phyloP scores from a whole-genome alignment of 2,797 vertebrate species.

The Toxotes lorentzi region DNA sequence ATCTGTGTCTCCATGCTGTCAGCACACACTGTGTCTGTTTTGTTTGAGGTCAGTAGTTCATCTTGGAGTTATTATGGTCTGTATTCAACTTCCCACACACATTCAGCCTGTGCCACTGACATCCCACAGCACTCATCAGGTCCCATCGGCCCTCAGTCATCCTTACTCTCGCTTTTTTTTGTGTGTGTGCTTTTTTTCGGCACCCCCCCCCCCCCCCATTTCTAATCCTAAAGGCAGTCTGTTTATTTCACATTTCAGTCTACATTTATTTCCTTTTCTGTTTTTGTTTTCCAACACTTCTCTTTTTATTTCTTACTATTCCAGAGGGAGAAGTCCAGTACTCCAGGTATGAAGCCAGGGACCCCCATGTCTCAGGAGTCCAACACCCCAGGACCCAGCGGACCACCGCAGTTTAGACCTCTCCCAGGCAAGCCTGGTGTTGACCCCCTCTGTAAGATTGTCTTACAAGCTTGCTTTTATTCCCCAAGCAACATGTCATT shows the following conservation, averaged over 20 bases:
- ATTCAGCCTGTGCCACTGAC: conserved; percentile 28
- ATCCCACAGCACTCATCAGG: conserved; percentile 16
- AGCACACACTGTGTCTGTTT: conserved; percentile 15
- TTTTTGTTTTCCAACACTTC: conserved; percentile 2
- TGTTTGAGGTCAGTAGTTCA: conserved; percentile 28
- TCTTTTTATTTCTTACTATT: background rate
- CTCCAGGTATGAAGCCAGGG: conserved; percentile 91
- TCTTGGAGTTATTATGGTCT: conserved; percentile 29
- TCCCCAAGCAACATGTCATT: background rate
- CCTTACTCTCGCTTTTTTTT: conserved; percentile 11
- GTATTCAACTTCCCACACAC: conserved; percentile 41
- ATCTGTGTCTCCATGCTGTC: conserved; percentile 15
- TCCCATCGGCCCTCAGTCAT: conserved; percentile 20
- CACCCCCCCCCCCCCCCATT: background rate
- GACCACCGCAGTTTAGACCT: conserved; percentile 88
- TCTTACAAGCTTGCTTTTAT: background rate
- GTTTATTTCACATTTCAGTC: conserved; percentile 3
- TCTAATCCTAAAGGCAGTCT: background rate
- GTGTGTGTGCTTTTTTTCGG: conserved; percentile 21
- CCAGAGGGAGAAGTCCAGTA: conserved; percentile 92
- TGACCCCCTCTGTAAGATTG: conserved; percentile 87
- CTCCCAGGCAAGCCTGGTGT: conserved; percentile 85
- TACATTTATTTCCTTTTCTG: background rate
- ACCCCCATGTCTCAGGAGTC: conserved; percentile 91
- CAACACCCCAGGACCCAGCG: conserved; percentile 84